phyloP scores from a whole-genome alignment of 2,888 invertebrate species.

The Herminia tarsipennalis region DNA sequence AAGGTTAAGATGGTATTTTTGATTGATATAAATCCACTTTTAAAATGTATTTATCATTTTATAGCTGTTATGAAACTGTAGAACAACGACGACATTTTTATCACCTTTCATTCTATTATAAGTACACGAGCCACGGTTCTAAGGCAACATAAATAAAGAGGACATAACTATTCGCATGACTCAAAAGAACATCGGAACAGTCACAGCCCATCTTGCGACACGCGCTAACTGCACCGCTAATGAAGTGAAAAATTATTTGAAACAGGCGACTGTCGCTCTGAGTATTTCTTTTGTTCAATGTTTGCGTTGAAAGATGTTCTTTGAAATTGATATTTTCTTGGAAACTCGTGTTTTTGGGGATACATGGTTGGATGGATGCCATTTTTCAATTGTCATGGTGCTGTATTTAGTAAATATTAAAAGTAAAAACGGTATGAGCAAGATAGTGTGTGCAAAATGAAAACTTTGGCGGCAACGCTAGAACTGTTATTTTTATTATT shows the following conservation, averaged over 20 bases:
- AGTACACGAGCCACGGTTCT: background rate
- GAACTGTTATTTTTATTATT: too few species aligned
- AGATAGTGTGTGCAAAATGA: background rate
- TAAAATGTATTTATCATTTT: too few species aligned
- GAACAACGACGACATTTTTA: background rate
- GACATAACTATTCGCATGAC: constrained; percentile 33
- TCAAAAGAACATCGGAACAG: constrained; percentile 36
- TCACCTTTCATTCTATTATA: background rate
- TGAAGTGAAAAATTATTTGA: constrained; percentile 61
- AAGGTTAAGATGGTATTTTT: too few species aligned
- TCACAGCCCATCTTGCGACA: constrained; percentile 53
- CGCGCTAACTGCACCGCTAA: constrained; percentile 52
- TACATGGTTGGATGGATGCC: constrained; percentile 6
- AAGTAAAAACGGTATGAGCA: background rate
- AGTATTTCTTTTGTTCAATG: constrained; percentile 34
- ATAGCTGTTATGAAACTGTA: too few species aligned
- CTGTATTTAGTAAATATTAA: background rate
- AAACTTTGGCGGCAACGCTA: background rate
- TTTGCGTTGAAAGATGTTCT: constrained; percentile 38
- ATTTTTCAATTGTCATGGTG: background rate
- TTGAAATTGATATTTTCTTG: constrained; percentile 44
- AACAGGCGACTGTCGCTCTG: constrained; percentile 42
- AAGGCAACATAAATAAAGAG: constrained; percentile 23
- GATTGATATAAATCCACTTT: too few species aligned
- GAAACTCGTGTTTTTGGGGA: constrained; percentile 28